Evolutionary conservation across 2,113 vertebrate species (phyloP), one percentile per base, ranked within the genome.

Genomic region (Pluvianellus socialis): DNA sequence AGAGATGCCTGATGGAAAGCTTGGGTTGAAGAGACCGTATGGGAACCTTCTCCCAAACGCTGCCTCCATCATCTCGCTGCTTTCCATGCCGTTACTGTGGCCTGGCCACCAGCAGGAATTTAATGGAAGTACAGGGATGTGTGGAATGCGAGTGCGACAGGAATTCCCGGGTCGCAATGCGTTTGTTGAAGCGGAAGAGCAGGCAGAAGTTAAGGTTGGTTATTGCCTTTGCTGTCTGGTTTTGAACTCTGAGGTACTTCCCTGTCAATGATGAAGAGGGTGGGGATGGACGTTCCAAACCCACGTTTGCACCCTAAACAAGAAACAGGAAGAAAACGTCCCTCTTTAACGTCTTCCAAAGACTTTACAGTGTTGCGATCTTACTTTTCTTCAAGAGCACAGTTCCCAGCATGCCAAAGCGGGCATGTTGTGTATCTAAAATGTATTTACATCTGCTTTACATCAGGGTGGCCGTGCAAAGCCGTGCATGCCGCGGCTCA

Each of bases 71-170:
- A 3, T 16, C 76, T 47, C 45, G 23, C 49, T 73, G 59, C 1
- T 42, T 68, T 59, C 45, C 5, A 1, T 32, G 50, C 18, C 1
- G 3, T 14, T 76, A 5, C 9, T 4, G 3, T 47, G 88, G 63
- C 75, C 30, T 32, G 52, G 16, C 50, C 52, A 4, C 30, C 7
- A 18, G 74, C 75, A 59, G 75, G 18, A 19, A 13, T 75, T 59
- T 24, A 4, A 4, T 6, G 8, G 10, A 3, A 23, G 20, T 27
- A 3, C 42, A 47, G 92, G 67, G 68, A 22, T 68, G 62, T 12
- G 4, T 6, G 3, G 5, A 2, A 3, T 20, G 35, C 26, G 7
- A 2, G 24, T 21, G 38, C 2, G 1, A 0, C 67, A 65, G 50
- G 40, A 80, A 4, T 40, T 30, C 45, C 66, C 47, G 81, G 9